Evolutionary conservation across 2,888 invertebrate genomes (phyloP).

Genomic region (Saturnia pavonia): DNA sequence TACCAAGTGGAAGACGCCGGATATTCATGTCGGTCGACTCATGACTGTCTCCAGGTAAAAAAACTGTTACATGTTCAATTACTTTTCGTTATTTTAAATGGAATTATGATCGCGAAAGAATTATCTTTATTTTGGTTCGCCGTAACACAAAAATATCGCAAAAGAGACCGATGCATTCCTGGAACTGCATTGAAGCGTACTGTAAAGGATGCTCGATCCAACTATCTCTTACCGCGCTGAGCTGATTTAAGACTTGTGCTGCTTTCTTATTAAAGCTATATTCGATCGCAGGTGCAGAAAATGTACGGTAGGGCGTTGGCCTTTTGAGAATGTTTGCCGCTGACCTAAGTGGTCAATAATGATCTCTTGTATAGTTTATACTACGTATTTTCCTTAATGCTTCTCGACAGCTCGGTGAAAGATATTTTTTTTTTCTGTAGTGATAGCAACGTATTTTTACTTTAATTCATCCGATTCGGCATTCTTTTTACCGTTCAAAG

Average conservation of each 20-base stretch:
- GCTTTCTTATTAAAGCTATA: conserved; percentile 42
- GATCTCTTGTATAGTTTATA: conserved; percentile 73
- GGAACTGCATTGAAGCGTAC: conserved; percentile 74
- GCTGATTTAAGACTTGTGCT: conserved; percentile 49
- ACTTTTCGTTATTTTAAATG: not conserved
- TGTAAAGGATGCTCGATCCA: conserved; percentile 56
- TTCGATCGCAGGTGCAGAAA: conserved; percentile 42
- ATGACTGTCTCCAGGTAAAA: not conserved
- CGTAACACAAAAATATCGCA: conserved; percentile 71
- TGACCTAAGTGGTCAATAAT: conserved; percentile 79
- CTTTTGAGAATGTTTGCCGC: conserved; percentile 77
- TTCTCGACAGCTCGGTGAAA: conserved; percentile 48
- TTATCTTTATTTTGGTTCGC: conserved; percentile 50
- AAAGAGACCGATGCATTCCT: conserved; percentile 76
- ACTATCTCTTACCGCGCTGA: conserved; percentile 44
- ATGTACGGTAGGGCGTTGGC: conserved; percentile 73
- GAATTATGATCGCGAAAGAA: conserved; percentile 27
- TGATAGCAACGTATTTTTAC: conserved; percentile 37
- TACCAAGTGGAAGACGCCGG: conserved; percentile 23
- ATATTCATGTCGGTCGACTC: conserved; percentile 19
- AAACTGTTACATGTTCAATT: not conserved
- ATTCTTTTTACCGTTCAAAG: conserved; percentile 40
- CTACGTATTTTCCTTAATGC: conserved; percentile 61
- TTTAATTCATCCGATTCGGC: conserved; percentile 38
- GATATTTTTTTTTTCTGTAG: conserved; percentile 42